Evolutionary conservation across 2,797 vertebrate genomes (phyloP).

Genomic region (Mormyrops attenuatus): DNA sequence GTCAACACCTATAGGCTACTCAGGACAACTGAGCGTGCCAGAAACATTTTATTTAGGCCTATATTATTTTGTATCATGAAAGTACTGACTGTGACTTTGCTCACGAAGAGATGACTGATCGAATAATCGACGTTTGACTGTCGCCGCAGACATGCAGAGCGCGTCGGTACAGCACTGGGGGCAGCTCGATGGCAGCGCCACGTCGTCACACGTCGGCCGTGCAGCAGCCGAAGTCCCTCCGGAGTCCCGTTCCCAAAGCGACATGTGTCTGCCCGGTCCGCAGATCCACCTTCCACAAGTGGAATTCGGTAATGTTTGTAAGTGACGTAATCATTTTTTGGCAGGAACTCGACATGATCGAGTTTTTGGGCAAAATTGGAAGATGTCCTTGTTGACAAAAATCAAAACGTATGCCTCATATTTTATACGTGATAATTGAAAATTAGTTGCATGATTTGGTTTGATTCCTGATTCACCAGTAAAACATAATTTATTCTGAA

Average conservation of each 20-base stretch:
- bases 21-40: background rate
- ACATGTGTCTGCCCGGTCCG: background rate
- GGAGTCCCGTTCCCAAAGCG: conserved; percentile 11
- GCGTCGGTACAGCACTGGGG: conserved; percentile 23
- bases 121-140: background rate
- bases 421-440: background rate
- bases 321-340: background rate
- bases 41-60: background rate
- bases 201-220: background rate
- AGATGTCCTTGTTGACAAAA: background rate
- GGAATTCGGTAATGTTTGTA: conserved; percentile 25
- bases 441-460: background rate
- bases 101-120: background rate
- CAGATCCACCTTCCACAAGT: conserved; percentile 19
- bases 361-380: background rate
- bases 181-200: background rate
- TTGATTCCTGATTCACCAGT: background rate
- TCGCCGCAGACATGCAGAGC: conserved; percentile 13
- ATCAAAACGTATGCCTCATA: background rate
- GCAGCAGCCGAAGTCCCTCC: conserved; percentile 2
- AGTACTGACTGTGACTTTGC: background rate
- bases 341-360: background rate
- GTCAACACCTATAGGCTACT: background rate
- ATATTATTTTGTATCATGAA: background rate
- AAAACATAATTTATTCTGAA: background rate